Percentiles rank a stretch among this genome's conserved stretches.
phyloP scores from a whole-genome alignment of 2,888 invertebrate species.

The Resseliella maxima region DNA sequence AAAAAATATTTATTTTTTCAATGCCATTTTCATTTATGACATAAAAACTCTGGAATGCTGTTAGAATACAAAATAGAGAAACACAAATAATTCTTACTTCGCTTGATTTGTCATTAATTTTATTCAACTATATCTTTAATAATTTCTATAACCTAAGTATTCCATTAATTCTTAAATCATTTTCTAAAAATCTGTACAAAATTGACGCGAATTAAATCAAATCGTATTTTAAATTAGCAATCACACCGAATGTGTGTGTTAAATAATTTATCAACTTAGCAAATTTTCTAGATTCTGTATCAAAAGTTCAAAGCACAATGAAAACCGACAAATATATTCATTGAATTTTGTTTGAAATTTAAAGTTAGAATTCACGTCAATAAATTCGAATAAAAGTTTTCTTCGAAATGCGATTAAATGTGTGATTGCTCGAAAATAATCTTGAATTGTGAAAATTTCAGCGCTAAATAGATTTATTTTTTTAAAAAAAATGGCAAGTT shows the following conservation, averaged over 20 bases:
- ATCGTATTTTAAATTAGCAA: neutral
- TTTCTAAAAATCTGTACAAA: slow-evolving; percentile 45
- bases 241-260: neutral
- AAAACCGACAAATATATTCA: neutral
- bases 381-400: neutral
- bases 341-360: neutral
- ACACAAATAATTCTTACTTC: neutral
- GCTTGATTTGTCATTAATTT: neutral
- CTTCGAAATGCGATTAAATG: neutral
- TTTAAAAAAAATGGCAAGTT: slow-evolving; percentile 23
- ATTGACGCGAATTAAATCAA: slow-evolving; percentile 18
- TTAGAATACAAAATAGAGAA: too few species aligned
- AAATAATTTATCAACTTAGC: neutral
- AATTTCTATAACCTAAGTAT: neutral
- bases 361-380: slow-evolving; percentile 13
- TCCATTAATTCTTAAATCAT: slow-evolving; percentile 15
- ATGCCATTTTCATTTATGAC: too few species aligned
- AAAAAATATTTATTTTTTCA: too few species aligned
- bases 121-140: neutral
- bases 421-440: neutral
- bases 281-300: neutral
- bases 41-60: too few species aligned
- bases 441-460: neutral
- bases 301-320: slow-evolving; percentile 37
- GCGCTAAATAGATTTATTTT: slow-evolving; percentile 13